Evolutionary conservation across 64 coral and sea anemone genomes (phyloP), one percentile per base, ranked within the genome.

Genomic region (Actinia equina): DNA sequence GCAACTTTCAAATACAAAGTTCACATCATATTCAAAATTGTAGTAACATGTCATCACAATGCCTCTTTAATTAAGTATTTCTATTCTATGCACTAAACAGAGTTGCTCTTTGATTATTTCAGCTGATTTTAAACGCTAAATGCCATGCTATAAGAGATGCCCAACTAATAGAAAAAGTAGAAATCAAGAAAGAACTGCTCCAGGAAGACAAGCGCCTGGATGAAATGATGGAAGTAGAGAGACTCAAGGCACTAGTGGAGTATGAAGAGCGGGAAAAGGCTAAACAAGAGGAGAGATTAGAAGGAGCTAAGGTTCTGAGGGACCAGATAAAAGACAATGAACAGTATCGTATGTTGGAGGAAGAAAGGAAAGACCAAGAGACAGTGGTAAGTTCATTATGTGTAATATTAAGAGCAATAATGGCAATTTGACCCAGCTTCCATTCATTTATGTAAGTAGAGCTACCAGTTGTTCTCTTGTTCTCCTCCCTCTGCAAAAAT

Each of bases 111-210:
- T 49, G 2, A 74, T 30, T 3, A 74, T 74, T 85, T 23, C 86
- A 98, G 97, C 76, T 99, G 59, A 99, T 99, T 43, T 86, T 99
- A 16, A 99, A 99, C 90, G 97, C 97, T 19, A 99, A 99, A 43
- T 99, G 97, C 57, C 97, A 99, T 88, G 97, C 97, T 11, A 99
- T 99, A 79, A 93, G 97, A 82, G 97, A 99, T 92, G 97, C 97
- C 3, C 97, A 99, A 52, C 91, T 99, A 4, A 94, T 99, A 59
- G 97, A 99, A 49, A 99, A 99, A n/a, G 97, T 99, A 26, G 97
- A 99, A 9, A 89, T 99, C 59, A 99, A 95, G 65, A 99, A 99
- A 82, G 97, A 99, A 78, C 79, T 87, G 18, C 89, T 99, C 4
- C 91, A 92, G 8, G 97, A 99, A 88, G 97, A 99, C 49, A 99